phyloP scores from a whole-genome alignment of 2,113 vertebrate genomes.

The Archilochus colubris region DNA sequence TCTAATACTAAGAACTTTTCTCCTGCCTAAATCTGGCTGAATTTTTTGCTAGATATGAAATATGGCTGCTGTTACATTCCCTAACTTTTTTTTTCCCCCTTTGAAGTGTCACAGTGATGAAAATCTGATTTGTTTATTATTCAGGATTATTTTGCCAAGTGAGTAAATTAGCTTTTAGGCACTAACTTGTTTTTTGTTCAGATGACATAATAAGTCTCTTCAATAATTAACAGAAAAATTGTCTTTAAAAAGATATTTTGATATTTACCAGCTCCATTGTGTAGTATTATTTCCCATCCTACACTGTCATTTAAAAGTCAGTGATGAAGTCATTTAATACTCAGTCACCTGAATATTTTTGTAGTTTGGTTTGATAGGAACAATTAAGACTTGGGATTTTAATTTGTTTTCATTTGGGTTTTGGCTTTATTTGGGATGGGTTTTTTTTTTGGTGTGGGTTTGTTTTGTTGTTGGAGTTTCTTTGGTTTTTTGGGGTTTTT shows the following conservation, averaged over 20 bases:
- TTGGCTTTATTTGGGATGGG: too few species aligned
- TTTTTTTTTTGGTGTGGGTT: too few species aligned
- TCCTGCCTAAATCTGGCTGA: not conserved
- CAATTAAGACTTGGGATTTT: not conserved
- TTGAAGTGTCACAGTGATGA: not conserved
- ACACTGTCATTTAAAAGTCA: conserved; percentile 28
- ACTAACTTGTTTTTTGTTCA: not conserved
- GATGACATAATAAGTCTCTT: not conserved
- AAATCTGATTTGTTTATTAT: conserved; percentile 7
- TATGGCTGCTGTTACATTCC: not conserved
- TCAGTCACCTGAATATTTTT: not conserved
- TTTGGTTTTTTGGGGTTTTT: not conserved
- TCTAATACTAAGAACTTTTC: not conserved
- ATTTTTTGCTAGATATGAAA: not conserved
- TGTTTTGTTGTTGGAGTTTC: too few species aligned
- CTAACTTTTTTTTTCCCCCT: fast-evolving
- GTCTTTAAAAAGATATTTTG: conserved; percentile 10
- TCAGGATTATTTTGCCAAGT: not conserved
- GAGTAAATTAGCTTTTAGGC: not conserved
- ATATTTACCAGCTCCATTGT: conserved; percentile 32
- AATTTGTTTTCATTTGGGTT: not conserved
- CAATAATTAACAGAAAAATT: conserved; percentile 2
- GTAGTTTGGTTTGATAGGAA: not conserved
- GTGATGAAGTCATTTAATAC: conserved; percentile 12
- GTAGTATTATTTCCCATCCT: conserved; percentile 8